Percentiles rank a stretch among this genome's conserved stretches.
These are phyloP conservation scores for Sebastes oblongus DNA, from an alignment of 2,797 vertebrate genomes.

Conservation along the genomic window DNA sequence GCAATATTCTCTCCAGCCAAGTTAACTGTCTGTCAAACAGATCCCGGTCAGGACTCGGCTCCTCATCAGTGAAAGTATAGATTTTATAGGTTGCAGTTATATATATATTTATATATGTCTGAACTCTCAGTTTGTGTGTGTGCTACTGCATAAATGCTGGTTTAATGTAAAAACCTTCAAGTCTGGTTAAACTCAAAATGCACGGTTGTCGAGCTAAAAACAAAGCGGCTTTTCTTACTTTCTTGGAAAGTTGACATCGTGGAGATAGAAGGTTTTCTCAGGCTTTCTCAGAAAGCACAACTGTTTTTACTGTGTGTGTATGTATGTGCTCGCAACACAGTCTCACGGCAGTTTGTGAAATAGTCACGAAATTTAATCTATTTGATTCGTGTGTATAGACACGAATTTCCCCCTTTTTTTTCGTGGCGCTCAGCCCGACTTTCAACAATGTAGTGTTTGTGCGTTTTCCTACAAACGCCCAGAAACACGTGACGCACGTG, in stretches of 20 bases:
- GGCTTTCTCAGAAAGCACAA: not conserved
- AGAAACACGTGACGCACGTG: too few relatives aligned
- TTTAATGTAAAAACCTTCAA: slow-evolving; percentile 26
- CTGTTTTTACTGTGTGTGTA: not conserved
- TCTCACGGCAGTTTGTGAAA: too few relatives aligned
- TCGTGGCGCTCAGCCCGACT: too few relatives aligned
- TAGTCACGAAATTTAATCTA: too few relatives aligned
- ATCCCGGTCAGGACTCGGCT: slow-evolving; percentile 33
- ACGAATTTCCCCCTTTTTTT: too few relatives aligned
- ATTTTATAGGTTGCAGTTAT: slow-evolving; percentile 31
- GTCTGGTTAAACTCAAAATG: slow-evolving; percentile 15
- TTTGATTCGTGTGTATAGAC: too few relatives aligned
- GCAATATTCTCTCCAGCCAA: slow-evolving; percentile 52
- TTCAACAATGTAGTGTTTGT: too few relatives aligned
- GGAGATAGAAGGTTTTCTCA: not conserved
- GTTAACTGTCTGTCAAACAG: slow-evolving; percentile 60
- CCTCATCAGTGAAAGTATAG: slow-evolving; percentile 34
- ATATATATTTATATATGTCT: slow-evolving; percentile 32
- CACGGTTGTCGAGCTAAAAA: slow-evolving; percentile 17
- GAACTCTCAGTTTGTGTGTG: slow-evolving; percentile 9
- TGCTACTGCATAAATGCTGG: slow-evolving; percentile 8
- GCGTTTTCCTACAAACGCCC: too few relatives aligned
- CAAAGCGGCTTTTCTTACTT: slow-evolving; percentile 36
- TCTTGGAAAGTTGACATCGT: not conserved
- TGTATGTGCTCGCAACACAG: not conserved